Evolutionary conservation across 2,797 vertebrate species (phyloP), one percentile per base, ranked within the genome.

Genomic region (Falco biarmicus): DNA sequence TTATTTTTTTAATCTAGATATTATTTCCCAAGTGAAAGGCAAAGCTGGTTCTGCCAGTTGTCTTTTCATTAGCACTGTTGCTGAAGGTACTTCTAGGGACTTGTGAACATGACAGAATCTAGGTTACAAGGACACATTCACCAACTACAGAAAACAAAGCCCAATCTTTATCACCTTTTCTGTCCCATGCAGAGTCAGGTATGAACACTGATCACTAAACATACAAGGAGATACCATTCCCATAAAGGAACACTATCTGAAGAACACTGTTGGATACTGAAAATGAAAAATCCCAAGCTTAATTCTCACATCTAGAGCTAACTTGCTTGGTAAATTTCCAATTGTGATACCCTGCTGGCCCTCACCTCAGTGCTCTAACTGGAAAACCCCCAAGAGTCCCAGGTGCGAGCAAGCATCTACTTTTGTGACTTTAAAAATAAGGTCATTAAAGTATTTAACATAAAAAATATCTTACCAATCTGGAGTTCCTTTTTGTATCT

Each of bases 401-500:
- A 83, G 53, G 11, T 13, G 5, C 22, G 43, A 78, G 34, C 39
- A 5, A 15, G 2, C 29, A 45, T 4, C 60, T 39, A 7, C 6
- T 94, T 70, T 4, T 48, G 14, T 31, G 13, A 12, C 13, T 34
- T 39, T 6, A 15, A 25, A 71, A 41, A 65, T 20, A 6, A 64
- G 50, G 17, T 34, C 22, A 75, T 28, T 21, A 11, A 54, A 51
- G 4, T 20, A 47, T 39, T 82, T 68, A 34, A 71, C 28, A 57
- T 5, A 3, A 34, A 45, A 66, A 89, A 2, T 31, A 19, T 37
- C 98, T 99, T 98, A 99, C 99, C 99, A 99, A 97, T 97, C 99
- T 98, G 68, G 99, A 99, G 97, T 98, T 99, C 66, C 99, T 99
- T 96, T 98, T 99, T 8, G 98, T 98, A 43, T 99, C 98, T 91